Evolutionary conservation across 2,797 vertebrate genomes (phyloP).

Genomic region (Parotocinclus haroldoi): DNA sequence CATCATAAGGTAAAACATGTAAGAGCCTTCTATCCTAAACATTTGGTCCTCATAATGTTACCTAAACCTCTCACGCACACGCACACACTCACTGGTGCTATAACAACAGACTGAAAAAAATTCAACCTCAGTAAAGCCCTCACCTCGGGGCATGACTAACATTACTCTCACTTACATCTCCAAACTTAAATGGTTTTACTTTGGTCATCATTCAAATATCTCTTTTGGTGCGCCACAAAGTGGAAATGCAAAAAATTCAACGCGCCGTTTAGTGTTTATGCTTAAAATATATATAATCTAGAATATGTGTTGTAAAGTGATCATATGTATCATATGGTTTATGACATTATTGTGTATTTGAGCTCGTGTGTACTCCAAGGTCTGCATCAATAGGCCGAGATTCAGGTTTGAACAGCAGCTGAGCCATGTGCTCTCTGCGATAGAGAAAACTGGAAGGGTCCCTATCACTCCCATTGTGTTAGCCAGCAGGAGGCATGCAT

Average conservation of each 20-base stretch:
- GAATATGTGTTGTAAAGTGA: too few relatives aligned
- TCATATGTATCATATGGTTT: too few relatives aligned
- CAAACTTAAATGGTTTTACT: constrained; percentile 1
- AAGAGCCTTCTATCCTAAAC: too few relatives aligned
- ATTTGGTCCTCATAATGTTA: too few relatives aligned
- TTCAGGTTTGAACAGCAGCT: neutral
- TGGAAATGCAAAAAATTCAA: neutral
- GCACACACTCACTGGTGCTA: constrained; percentile 24
- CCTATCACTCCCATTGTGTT: neutral
- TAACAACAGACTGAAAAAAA: constrained; percentile 32
- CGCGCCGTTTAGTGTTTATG: too few relatives aligned
- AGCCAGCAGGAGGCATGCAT: neutral
- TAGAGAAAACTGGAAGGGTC: neutral
- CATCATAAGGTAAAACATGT: too few relatives aligned
- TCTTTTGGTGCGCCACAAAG: constrained; percentile 6
- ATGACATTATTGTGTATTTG: too few relatives aligned
- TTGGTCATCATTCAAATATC: constrained; percentile 10
- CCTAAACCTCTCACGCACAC: too few relatives aligned
- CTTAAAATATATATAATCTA: too few relatives aligned
- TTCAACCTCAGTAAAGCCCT: constrained; percentile 10
- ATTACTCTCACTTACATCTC: constrained; percentile 19
- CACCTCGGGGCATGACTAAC: constrained; percentile 31
- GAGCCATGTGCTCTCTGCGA: neutral
- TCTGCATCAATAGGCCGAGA: too few relatives aligned
- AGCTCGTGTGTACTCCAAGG: too few relatives aligned